A percentile compares a stretch with the other conserved stretches of the same genome.
Conservation (phyloP, 2,797 vertebrate species). For the Chaetophractus vellerosus region DNA sequence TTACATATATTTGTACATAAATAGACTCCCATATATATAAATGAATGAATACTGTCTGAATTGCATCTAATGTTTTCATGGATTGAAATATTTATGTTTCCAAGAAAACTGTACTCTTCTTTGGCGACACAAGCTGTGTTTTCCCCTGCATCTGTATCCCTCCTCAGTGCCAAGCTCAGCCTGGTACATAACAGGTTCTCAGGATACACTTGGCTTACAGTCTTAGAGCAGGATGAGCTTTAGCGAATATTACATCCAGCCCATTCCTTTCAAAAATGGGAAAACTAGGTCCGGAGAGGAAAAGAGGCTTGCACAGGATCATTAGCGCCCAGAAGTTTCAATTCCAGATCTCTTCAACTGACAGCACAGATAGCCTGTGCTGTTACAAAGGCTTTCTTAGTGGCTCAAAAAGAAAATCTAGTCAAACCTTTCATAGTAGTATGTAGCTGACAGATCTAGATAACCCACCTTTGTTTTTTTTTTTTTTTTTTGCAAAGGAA, state of each 20-base stretch:
- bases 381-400: slow-evolving; percentile 64
- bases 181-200: background rate
- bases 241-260: background rate
- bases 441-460: slow-evolving; percentile 32
- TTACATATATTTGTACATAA: background rate
- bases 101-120: background rate
- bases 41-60: background rate
- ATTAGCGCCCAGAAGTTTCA: background rate
- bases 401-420: slow-evolving; percentile 64
- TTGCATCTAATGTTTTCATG: background rate
- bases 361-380: background rate
- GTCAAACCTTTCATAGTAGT: slow-evolving; percentile 16
- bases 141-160: background rate
- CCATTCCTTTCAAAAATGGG: slow-evolving; percentile 33
- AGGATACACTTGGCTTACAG: background rate
- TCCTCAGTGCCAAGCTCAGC: background rate
- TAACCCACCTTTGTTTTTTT: slow-evolving; percentile 48
- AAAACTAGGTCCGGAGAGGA: background rate
- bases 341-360: background rate
- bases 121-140: background rate
- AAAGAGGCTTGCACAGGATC: background rate
- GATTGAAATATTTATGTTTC: background rate
- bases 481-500: slow-evolving; percentile 61
- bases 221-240: background rate
- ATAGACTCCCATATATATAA: background rate